Evolutionary conservation across 2,888 invertebrate species (phyloP).

Genomic region (Caenorhabditis auriculariae): DNA sequence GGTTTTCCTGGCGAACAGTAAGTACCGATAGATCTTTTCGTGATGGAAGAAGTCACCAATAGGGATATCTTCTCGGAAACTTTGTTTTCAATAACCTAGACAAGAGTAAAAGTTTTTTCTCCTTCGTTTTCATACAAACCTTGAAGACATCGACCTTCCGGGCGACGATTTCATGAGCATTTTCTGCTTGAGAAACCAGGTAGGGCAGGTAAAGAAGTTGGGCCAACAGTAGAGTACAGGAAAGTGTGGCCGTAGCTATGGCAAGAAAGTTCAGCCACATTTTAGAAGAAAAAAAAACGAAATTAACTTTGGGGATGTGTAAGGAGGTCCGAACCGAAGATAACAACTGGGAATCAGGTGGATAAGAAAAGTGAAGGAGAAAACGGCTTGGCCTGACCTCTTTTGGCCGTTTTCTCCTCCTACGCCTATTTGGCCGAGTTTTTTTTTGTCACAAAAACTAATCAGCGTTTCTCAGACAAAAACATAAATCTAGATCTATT

Average conservation of each 20-base stretch:
- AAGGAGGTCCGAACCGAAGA: too few relatives aligned
- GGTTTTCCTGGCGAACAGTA: conserved; percentile 20
- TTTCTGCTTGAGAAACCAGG: conserved; percentile 19
- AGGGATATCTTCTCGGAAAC: neutral
- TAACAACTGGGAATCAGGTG: too few relatives aligned
- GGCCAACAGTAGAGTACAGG: conserved; percentile 17
- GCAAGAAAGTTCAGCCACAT: too few relatives aligned
- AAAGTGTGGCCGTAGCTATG: conserved; percentile 18
- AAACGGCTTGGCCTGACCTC: too few relatives aligned
- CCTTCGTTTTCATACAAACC: conserved; percentile 5
- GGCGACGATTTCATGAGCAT: conserved; percentile 16
- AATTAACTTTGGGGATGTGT: too few relatives aligned
- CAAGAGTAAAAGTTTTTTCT: neutral
- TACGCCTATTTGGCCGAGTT: too few relatives aligned
- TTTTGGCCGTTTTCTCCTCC: too few relatives aligned
- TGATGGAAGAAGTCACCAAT: conserved; percentile 11
- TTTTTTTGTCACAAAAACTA: too few relatives aligned
- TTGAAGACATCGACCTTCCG: conserved; percentile 14
- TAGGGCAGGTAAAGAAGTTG: conserved; percentile 24
- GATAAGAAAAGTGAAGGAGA: too few relatives aligned
- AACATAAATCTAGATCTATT: too few relatives aligned
- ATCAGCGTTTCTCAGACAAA: too few relatives aligned
- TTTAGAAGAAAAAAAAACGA: too few relatives aligned
- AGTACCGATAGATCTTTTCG: conserved; percentile 1
- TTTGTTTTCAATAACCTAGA: neutral